Conservation (phyloP, 1,140 invertebrate genomes). For the Drosophila chauvacae region DNA sequence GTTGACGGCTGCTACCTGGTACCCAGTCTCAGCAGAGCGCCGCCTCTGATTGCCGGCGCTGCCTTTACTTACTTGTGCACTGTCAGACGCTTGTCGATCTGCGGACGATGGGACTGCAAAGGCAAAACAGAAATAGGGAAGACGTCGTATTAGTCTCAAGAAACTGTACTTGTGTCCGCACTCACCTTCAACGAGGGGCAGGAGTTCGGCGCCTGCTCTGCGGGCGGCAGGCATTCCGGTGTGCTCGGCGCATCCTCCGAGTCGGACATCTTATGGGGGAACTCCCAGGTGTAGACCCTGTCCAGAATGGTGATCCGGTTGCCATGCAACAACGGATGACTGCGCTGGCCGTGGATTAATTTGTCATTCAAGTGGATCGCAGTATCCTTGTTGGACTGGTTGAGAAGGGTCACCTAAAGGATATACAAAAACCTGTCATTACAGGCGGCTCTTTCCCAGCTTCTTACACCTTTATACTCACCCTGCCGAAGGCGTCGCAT, state of each 20-base stretch:
- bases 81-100: slow-evolving; percentile 63
- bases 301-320: slow-evolving; percentile 63
- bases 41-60: slow-evolving; percentile 9
- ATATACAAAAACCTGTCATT: not conserved
- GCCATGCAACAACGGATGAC: slow-evolving; percentile 54
- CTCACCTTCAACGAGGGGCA: slow-evolving; percentile 70
- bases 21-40: not conserved
- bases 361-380: slow-evolving; percentile 65
- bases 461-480: slow-evolving; percentile 43
- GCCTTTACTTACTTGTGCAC: slow-evolving; percentile 71
- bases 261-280: slow-evolving; percentile 38
- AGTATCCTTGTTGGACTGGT: slow-evolving; percentile 45
- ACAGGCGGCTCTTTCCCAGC: slow-evolving; percentile 1
- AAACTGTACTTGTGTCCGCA: slow-evolving; percentile 27
- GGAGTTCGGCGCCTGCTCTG: slow-evolving; percentile 68
- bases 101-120: slow-evolving; percentile 48
- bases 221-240: slow-evolving; percentile 48
- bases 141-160: not conserved
- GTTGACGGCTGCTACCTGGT: slow-evolving; percentile 52
- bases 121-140: slow-evolving; percentile 16
- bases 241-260: slow-evolving; percentile 33
- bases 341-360: slow-evolving; percentile 50
- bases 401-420: slow-evolving; percentile 67
- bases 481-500: slow-evolving; percentile 77
- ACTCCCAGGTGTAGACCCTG: slow-evolving; percentile 66